A percentile compares a stretch with the other conserved stretches of the same genome.
phyloP scores from a whole-genome alignment of 2,888 invertebrate species.

The Cerastoderma edule region DNA sequence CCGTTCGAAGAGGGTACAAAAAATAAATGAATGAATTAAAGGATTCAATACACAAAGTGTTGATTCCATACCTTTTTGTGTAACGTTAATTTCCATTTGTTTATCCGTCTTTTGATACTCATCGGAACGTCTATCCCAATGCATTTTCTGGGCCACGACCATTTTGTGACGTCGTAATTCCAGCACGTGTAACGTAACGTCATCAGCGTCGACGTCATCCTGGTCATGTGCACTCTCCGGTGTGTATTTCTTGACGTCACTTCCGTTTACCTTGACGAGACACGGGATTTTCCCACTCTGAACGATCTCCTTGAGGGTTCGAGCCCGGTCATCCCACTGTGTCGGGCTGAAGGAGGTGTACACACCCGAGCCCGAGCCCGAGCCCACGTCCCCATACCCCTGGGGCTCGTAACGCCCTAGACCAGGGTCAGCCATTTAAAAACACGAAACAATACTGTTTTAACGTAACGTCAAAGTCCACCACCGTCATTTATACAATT shows the following conservation, averaged over 20 bases:
- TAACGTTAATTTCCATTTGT: conserved; percentile 70
- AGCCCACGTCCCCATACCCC: neutral
- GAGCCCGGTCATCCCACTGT: conserved; percentile 69
- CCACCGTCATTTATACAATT: no score
- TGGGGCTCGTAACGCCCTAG: neutral
- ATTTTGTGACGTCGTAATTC: conserved; percentile 72
- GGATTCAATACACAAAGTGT: no score
- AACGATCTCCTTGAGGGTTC: conserved; percentile 68
- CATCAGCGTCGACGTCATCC: conserved; percentile 24
- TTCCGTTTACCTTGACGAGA: conserved; percentile 44
- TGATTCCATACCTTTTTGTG: conserved; percentile 72
- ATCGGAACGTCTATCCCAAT: conserved; percentile 74
- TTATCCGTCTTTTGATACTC: conserved; percentile 74
- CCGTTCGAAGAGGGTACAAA: no score
- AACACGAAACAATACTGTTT: conserved; percentile 3
- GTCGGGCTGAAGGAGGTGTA: neutral
- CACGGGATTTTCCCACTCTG: conserved; percentile 56
- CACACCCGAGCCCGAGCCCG: neutral
- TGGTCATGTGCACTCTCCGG: neutral
- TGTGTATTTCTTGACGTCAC: conserved; percentile 36
- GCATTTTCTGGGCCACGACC: conserved; percentile 71
- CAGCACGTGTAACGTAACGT: conserved; percentile 68
- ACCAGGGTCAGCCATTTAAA: conserved; percentile 19
- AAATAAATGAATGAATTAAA: no score
- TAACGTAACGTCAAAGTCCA: neutral